Base-by-base conservation (phyloP, 2,888 invertebrate genomes). In the Eupeodes luniger region DNA sequence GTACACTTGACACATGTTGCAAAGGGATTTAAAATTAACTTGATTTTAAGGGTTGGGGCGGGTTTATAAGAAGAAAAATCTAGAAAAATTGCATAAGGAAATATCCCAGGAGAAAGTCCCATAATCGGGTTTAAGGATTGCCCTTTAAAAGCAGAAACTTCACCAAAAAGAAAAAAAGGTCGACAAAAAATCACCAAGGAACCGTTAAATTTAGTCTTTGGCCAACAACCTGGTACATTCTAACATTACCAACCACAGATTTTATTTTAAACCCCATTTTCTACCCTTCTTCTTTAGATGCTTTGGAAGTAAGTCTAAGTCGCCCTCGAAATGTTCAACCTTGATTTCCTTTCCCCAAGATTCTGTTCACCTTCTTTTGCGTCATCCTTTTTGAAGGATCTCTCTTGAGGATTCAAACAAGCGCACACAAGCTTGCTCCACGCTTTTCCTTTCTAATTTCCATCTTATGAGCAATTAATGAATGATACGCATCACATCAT, bases 391-490 rank as follows among this genome's bases (percentile, higher is more conserved):
- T 49, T 59, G 72, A 72, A 72, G 72, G 72, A 64, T 64, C 5
- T 12, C 74, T 59, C 78, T 79, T 64, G 44, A 75, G 62, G 14
- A 47, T 75, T 78, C 78, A 82, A 75, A 82, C 44, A 76, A 78
- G 79, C 79, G 64, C 59, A 66, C 49, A 57, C 55, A 84, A 84
- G 74, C 49, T 5, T 53, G 34, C 36, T 76, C 57, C 64, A 72
- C 12, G 59, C 81, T 69, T 64, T 70, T 79, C 66, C 62, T 72
- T 80, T 80, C 57, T 51, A 83, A 76, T 83, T 83, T 83, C 34
- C 79, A 81, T 80, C 76, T 80, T 70, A 83, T 80, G 87, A 87
- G 87, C 83, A 87, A 87, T 83, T 83, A 87, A 83, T 78, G 85
- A 83, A 80, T 64, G 82, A 69, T 80, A 77, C 83, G 83, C 62